phyloP scores from a whole-genome alignment of 2,888 invertebrate species.

The Drosophila nigritarsus region DNA sequence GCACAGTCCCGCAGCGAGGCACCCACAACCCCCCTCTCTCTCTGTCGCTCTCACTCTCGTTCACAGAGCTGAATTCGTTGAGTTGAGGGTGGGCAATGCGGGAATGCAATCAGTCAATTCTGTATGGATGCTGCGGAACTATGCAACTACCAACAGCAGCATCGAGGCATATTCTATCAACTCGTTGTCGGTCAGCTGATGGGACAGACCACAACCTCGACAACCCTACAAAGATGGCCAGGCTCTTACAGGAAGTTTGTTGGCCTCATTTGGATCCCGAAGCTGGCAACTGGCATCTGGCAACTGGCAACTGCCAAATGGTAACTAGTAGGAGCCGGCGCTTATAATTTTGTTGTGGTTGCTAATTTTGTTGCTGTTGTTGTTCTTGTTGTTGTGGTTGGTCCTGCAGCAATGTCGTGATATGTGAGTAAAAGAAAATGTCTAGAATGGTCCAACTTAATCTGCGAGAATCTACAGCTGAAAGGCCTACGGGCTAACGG shows the following conservation, averaged over 20 bases:
- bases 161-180: constrained; percentile 28
- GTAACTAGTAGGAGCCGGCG: constrained; percentile 25
- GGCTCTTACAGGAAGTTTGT: constrained; percentile 31
- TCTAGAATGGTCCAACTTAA: constrained; percentile 17
- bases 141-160: constrained; percentile 5
- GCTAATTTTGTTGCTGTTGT: constrained; percentile 29
- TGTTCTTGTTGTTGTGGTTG: constrained; percentile 26
- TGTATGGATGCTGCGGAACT: constrained; percentile 2
- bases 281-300: constrained; percentile 15
- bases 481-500: constrained; percentile 16
- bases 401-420: constrained; percentile 64
- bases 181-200: constrained; percentile 44
- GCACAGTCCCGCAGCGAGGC: constrained; percentile 13
- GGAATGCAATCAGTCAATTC: constrained; percentile 30
- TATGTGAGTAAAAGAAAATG: constrained; percentile 39
- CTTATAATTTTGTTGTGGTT: constrained; percentile 32
- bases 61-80: not conserved
- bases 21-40: constrained; percentile 1
- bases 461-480: constrained; percentile 7
- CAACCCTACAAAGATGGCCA: constrained; percentile 14
- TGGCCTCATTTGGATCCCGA: constrained; percentile 29
- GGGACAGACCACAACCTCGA: constrained; percentile 39
- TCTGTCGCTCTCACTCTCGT: constrained; percentile 2
- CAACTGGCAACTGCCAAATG: not conserved
- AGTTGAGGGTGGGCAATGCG: not conserved